These are phyloP conservation scores for Melanotaenia nigrans DNA, from an alignment of 2,797 vertebrate genomes.

Conservation along the genomic window DNA sequence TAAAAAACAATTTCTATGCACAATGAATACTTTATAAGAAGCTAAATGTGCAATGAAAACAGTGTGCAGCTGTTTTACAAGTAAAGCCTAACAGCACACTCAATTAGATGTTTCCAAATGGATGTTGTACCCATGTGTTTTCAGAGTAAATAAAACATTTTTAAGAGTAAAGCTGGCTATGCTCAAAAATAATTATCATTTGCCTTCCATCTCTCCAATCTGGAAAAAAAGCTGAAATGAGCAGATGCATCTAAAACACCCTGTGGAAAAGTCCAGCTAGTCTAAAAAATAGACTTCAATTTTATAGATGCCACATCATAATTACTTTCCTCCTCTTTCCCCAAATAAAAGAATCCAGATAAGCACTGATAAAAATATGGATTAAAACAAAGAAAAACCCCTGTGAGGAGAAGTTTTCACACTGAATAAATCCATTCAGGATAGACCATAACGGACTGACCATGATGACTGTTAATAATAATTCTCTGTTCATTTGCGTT, in stretches of 20 bases:
- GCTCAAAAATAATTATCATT: constrained; percentile 11
- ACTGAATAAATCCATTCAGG: constrained; percentile 63
- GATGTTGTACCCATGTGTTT: not conserved
- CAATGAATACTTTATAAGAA: constrained; percentile 7
- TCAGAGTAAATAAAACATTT: not conserved
- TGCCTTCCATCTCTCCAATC: not conserved
- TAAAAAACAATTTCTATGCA: constrained; percentile 1
- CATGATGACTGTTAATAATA: constrained; percentile 62
- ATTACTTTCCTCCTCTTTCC: constrained; percentile 46
- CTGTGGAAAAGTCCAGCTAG: constrained; percentile 26
- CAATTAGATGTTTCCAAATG: constrained; percentile 4
- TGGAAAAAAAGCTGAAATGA: constrained; percentile 27
- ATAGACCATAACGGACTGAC: constrained; percentile 54
- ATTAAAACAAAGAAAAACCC: constrained; percentile 44
- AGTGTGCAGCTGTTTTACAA: constrained; percentile 1
- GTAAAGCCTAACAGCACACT: not conserved
- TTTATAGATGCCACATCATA: constrained; percentile 44
- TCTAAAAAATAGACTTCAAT: constrained; percentile 36
- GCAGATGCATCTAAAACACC: constrained; percentile 29
- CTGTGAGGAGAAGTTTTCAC: constrained; percentile 52
- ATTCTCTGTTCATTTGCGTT: constrained; percentile 61
- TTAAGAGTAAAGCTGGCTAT: not conserved
- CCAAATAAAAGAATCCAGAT: constrained; percentile 57
- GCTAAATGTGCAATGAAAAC: not conserved
- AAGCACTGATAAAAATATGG: constrained; percentile 53